These are phyloP conservation scores for Andrena hattorfiana DNA, from an alignment of 2,888 invertebrate species.

Conservation along the genomic window DNA sequence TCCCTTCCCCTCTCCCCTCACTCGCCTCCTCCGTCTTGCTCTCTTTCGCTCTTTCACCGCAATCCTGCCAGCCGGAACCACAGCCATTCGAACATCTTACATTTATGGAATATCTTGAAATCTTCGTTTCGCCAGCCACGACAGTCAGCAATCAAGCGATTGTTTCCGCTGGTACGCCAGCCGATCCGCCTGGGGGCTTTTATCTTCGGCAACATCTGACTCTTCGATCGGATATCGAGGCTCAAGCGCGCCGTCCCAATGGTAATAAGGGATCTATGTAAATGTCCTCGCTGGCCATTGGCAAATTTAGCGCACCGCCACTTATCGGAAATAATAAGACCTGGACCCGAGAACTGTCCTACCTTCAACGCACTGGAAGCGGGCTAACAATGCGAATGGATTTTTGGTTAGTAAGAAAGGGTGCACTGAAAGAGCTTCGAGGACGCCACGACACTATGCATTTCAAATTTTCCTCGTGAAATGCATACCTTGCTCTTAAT, in stretches of 20 bases:
- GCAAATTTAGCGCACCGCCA: constrained; percentile 37
- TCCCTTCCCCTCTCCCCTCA: background rate
- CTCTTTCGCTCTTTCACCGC: constrained; percentile 10
- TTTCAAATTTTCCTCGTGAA: too few relatives aligned
- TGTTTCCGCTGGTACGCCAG: constrained; percentile 67
- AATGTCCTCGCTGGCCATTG: constrained; percentile 28
- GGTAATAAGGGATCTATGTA: constrained; percentile 48
- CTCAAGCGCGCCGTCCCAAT: constrained; percentile 24
- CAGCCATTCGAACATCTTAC: constrained; percentile 75
- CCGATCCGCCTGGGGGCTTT: constrained; percentile 47
- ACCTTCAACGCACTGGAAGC: background rate
- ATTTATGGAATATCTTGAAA: constrained; percentile 84
- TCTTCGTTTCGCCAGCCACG: constrained; percentile 71
- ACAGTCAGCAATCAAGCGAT: constrained; percentile 76
- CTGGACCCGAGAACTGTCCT: background rate
- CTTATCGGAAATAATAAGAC: constrained; percentile 12
- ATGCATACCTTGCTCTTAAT: too few relatives aligned
- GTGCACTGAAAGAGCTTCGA: too few relatives aligned
- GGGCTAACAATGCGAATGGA: background rate
- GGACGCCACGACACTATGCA: too few relatives aligned
- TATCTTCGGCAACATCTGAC: constrained; percentile 62
- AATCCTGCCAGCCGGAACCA: constrained; percentile 55
- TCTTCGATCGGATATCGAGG: constrained; percentile 37
- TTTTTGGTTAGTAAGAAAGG: background rate
- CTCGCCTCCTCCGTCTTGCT: background rate